Evolutionary conservation across 2,888 invertebrate species (phyloP), one percentile per base, ranked within the genome.

Genomic region (Lasioglossum calceatum): DNA sequence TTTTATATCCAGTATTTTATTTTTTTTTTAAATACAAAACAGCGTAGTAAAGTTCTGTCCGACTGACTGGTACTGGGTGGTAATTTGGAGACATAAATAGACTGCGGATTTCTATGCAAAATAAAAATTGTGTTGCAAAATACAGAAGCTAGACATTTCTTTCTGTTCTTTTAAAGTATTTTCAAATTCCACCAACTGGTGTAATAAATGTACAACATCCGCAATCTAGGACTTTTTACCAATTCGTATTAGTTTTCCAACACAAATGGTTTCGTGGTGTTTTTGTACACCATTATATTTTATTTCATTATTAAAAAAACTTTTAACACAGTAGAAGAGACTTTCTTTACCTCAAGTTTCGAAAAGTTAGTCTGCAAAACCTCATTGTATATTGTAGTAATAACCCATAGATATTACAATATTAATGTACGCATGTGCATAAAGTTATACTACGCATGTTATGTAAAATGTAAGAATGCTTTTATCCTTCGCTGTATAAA

Each of bases 401-500:
- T 50, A 50, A 47, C 4, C 4, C 16, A 19, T 16, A 19, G 1
- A 47, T 47, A 19, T 47, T 47, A 47, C 47, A 19, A 32, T 64
- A 64, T 7, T 64, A 64, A 16, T 32, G 14, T 32, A 64, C 64
- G 16, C 16, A 32, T 64, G 7, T 2, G 32, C 32, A 32, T 64
- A 64, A 32, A 16, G 32, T 64, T 64, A 64, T 32, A 16, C 64
- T 14, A 32, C 32, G 32, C 2, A 32, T 32, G 64, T 64, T 64
- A 27, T 32, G 12, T 64, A 7, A 64, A 64, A 64, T 14, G 64
- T 64, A 64, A 32, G 64, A 64, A 64, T 64, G 64, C 64, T 64
- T 32, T 64, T 16, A 64, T 64, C 16, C 32, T 16, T 64, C 64
- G 64, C 32, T 64, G 64, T 64, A 70, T 39, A 70, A 70, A 70